These are phyloP conservation scores for Megatriorchis doriae DNA, from an alignment of 2,113 vertebrate genomes.

Conservation along the genomic window DNA sequence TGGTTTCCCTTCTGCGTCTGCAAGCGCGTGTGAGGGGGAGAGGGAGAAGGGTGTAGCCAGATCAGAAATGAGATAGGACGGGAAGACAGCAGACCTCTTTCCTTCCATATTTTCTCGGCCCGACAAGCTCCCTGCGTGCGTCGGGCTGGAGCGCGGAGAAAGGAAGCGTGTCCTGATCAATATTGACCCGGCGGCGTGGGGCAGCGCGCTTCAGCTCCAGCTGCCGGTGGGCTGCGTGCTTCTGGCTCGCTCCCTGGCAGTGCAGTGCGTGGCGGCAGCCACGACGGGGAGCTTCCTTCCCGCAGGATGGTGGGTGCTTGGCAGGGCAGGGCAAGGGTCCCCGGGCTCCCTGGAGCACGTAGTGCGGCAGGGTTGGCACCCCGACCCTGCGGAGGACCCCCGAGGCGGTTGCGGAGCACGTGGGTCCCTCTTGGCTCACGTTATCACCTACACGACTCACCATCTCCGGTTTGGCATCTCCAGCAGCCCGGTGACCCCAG, in stretches of 20 bases:
- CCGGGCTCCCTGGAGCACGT: fast-evolving
- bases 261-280: not conserved
- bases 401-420: fast-evolving
- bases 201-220: not conserved
- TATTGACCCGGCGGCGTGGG: not conserved
- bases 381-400: not conserved
- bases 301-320: not conserved
- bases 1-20: constrained; percentile 9
- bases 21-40: not conserved
- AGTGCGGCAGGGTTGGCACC: fast-evolving
- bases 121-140: not conserved
- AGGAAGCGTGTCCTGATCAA: not conserved
- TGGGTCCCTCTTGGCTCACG: fast-evolving
- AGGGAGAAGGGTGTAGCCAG: not conserved
- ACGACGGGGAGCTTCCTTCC: not conserved
- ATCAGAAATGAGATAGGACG: not conserved
- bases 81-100: not conserved
- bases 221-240: not conserved
- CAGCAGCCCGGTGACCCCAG: not conserved
- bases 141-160: not conserved
- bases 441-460: fast-evolving
- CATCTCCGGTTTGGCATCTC: not conserved
- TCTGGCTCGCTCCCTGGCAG: not conserved
- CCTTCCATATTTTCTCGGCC: not conserved
- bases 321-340: not conserved